Evolutionary conservation across 2,113 vertebrate species (phyloP).

Genomic region (Eurystomus gularis): DNA sequence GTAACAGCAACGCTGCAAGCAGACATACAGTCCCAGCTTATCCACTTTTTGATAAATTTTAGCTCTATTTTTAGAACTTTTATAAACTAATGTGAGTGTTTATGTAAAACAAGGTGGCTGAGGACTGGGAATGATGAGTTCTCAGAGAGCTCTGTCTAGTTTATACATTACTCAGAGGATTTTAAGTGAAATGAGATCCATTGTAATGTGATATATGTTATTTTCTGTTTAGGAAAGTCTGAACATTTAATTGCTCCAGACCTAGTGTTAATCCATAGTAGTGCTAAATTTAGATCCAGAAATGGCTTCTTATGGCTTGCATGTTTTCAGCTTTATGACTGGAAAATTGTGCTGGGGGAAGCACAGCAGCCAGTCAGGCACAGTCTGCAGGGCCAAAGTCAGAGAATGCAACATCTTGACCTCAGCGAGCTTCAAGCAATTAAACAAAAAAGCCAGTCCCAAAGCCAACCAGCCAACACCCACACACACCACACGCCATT

Average conservation of each 20-base stretch:
- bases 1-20: neutral
- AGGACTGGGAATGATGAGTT: neutral
- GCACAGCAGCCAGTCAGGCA: neutral
- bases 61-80: conserved; percentile 37
- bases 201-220: neutral
- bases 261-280: neutral
- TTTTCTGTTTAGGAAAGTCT: neutral
- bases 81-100: conserved; percentile 15
- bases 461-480: accelerated
- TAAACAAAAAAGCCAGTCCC: neutral
- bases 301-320: neutral
- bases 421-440: neutral
- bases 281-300: conserved; percentile 4
- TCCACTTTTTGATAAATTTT: neutral
- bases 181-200: conserved; percentile 3
- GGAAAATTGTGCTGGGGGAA: neutral
- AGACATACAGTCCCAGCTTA: neutral
- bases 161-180: neutral
- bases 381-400: neutral
- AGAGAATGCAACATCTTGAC: neutral
- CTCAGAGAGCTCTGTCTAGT: neutral
- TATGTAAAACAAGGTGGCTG: conserved; percentile 19
- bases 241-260: neutral
- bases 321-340: neutral
- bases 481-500: neutral